Evolutionary conservation across 2,797 vertebrate genomes (phyloP), one percentile per base, ranked within the genome.

Genomic region (Clarias platycephalus): DNA sequence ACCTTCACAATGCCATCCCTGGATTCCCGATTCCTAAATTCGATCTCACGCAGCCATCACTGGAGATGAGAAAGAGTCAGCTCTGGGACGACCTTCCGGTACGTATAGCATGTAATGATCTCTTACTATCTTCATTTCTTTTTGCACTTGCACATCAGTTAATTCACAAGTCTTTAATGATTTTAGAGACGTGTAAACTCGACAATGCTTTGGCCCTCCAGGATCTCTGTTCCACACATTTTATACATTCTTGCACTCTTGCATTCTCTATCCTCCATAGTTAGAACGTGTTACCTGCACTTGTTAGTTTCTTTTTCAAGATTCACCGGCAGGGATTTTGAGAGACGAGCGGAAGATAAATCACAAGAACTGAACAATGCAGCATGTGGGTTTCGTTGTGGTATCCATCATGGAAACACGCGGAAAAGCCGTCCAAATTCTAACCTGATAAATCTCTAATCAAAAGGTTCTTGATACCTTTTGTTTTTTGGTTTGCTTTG

Each of bases 71-170:
- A 87, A 99, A 97, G 95, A 98, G 97, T 89, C 98, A 99, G 91
- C 96, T 98, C 82, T 99, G 98, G 98, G 98, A 99, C 24, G 98
- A 99, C 85, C 90, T 96, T 88, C 98, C 98, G 76, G 98, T 99
- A 96, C 88, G 96, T 91, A 75, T 26, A 66, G 13, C 78, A 34
- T 66, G 13, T 13, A 26, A 8, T 12, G 9, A n/a, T 40, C 58
- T 40, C 13, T 82, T 15, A 5, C 15, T 6, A 8, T n/a, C 58
- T 20, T 22, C 10, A 4, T 49, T 31, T 49, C 26, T 68, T 20
- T 37, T 37, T 28, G 31, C 18, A 40, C 31, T 18, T 49, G 49
- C 67, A 22, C 77, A 26, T 63, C 66, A 63, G 76, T 5, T 80
- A 58, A 20, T 80, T 78, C 40, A 55, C 75, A 80, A 49, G 37